Evolutionary conservation across 2,888 invertebrate species (phyloP).

Genomic region (Leptinotarsa peninsularis): DNA sequence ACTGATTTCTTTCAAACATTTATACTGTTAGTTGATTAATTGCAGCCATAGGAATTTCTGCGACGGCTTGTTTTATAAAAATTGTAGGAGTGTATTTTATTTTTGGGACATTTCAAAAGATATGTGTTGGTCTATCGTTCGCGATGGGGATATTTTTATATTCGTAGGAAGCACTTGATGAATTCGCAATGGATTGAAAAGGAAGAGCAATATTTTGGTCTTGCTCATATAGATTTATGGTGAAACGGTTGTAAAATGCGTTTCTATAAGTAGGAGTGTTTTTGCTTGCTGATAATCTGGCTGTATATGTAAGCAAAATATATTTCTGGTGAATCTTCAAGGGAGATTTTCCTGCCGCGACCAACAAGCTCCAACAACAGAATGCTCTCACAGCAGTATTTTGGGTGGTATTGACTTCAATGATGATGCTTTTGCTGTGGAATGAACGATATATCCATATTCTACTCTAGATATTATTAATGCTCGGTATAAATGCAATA

Average conservation of each 20-base stretch:
- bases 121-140: background rate
- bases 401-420: conserved; percentile 9
- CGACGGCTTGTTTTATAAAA: background rate
- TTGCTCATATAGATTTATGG: background rate
- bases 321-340: background rate
- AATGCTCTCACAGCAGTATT: background rate
- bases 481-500: background rate
- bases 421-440: background rate
- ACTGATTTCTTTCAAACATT: too few species aligned
- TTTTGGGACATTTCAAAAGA: background rate
- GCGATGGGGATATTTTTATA: too few species aligned
- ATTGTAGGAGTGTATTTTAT: background rate
- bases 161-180: too few species aligned
- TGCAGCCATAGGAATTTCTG: background rate
- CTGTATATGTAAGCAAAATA: background rate
- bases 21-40: too few species aligned
- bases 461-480: background rate
- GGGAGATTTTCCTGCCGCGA: background rate
- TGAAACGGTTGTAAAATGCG: background rate
- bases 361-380: background rate
- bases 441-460: too few species aligned
- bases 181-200: too few species aligned
- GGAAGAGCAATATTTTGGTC: too few species aligned
- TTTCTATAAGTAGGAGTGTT: background rate
- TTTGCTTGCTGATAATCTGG: background rate